A percentile compares a stretch with the other conserved stretches of the same genome.
These are phyloP conservation scores for Saccostrea glomerata DNA, from an alignment of 1,140 invertebrate species.

Conservation along the genomic window DNA sequence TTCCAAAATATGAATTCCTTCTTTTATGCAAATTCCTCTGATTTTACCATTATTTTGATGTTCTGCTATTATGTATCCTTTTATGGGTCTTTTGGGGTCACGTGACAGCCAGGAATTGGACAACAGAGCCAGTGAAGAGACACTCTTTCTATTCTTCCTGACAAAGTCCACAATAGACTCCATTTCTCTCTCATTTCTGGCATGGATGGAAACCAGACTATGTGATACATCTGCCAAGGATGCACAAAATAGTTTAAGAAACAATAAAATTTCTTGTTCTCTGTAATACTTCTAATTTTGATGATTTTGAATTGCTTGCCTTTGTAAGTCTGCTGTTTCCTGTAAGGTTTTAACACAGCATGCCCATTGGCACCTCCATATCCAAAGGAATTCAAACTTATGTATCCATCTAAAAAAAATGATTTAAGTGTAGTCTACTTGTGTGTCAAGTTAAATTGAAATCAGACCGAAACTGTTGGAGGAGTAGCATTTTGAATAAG, in stretches of 20 bases:
- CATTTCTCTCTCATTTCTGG: slow-evolving; percentile 47
- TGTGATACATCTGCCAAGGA: neutral
- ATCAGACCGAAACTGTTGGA: too few relatives aligned
- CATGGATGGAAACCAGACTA: slow-evolving; percentile 44
- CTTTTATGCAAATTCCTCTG: neutral
- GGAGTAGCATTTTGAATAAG: too few relatives aligned
- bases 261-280: neutral
- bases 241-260: neutral
- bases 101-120: slow-evolving; percentile 45
- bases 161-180: slow-evolving; percentile 45
- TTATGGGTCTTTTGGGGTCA: slow-evolving; percentile 47
- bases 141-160: slow-evolving; percentile 36
- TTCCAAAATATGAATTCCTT: neutral
- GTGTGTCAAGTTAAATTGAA: too few relatives aligned
- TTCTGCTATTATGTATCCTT: slow-evolving; percentile 47
- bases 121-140: slow-evolving; percentile 40
- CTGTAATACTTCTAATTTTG: neutral
- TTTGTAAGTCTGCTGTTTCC: neutral
- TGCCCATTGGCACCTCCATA: slow-evolving; percentile 98
- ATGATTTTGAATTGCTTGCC: neutral
- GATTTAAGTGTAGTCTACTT: too few relatives aligned
- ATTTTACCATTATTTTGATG: slow-evolving; percentile 33
- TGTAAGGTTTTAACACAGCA: slow-evolving; percentile 86
- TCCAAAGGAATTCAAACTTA: slow-evolving; percentile 86
- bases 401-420: slow-evolving; percentile 72